phyloP scores from a whole-genome alignment of 2,113 vertebrate species.

The Etia nguti region DNA sequence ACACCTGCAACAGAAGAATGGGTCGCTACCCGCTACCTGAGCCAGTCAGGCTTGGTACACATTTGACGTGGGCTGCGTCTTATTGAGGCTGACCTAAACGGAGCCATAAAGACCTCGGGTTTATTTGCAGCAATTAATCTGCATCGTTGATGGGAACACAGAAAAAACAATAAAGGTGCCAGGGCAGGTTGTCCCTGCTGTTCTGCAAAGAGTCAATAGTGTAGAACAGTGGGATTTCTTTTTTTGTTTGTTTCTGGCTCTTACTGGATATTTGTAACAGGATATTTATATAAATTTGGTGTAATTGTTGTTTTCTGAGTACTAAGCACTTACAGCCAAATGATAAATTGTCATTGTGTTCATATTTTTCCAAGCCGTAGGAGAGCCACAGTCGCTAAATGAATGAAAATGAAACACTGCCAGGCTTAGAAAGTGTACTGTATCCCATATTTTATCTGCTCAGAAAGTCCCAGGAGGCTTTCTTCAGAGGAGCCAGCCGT shows the following conservation, averaged over 20 bases:
- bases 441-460: constrained; percentile 50
- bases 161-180: neutral
- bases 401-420: constrained; percentile 34
- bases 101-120: neutral
- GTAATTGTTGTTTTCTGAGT: neutral
- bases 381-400: constrained; percentile 1
- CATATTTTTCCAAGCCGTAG: constrained; percentile 1
- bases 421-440: constrained; percentile 23
- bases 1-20: neutral
- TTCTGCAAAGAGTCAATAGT: neutral
- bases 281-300: constrained; percentile 11
- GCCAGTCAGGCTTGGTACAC: neutral
- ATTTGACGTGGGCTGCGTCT: neutral
- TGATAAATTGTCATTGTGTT: constrained; percentile 3
- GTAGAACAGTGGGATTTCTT: neutral
- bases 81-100: neutral
- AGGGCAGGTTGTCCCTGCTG: neutral
- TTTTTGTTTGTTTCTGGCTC: neutral
- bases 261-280: neutral
- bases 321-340: neutral
- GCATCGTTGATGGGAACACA: neutral
- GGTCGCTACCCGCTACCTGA: neutral
- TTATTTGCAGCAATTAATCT: neutral
- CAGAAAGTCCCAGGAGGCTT: constrained; percentile 33
- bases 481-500: constrained; percentile 45